Percentiles rank a stretch among this genome's conserved stretches.
Evolutionary conservation across 2,888 invertebrate genomes (phyloP).

Genomic region (Ophioninae sp.): DNA sequence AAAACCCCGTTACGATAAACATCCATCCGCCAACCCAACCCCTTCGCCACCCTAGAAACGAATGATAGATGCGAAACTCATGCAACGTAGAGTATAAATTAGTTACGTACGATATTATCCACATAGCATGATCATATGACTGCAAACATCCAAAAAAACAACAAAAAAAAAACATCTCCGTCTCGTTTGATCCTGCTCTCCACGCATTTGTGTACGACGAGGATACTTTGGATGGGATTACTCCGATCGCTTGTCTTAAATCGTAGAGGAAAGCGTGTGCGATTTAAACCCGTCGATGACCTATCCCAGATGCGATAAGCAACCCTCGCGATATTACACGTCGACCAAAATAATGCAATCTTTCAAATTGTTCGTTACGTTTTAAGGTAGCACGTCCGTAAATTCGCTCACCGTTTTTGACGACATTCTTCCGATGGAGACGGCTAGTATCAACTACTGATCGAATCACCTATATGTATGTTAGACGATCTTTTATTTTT

Average conservation of each 20-base stretch:
- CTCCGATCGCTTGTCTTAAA: not conserved
- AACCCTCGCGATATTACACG: not conserved
- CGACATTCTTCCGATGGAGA: not conserved
- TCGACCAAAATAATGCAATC: not conserved
- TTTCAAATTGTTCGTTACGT: not conserved
- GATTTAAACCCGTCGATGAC: not conserved
- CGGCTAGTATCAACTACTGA: not conserved
- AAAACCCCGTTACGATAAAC: slow-evolving; percentile 51
- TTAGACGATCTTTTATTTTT: not conserved
- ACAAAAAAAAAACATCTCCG: slow-evolving; percentile 35
- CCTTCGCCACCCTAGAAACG: slow-evolving; percentile 40
- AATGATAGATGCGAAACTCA: slow-evolving; percentile 60
- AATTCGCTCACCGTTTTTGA: not conserved
- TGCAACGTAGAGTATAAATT: slow-evolving; percentile 36
- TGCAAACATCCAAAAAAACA: slow-evolving; percentile 39
- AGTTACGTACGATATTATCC: slow-evolving; percentile 40
- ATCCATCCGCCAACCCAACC: slow-evolving; percentile 16
- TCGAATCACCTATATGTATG: not conserved
- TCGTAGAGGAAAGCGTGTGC: not conserved
- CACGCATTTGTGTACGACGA: slow-evolving; percentile 25
- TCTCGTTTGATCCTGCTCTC: slow-evolving; percentile 11
- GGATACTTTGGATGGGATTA: not conserved
- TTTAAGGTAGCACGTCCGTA: not conserved
- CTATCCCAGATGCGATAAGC: not conserved
- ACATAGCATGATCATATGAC: slow-evolving; percentile 52